These are phyloP conservation scores for Drosophila mimica DNA, from an alignment of 2,888 invertebrate species.

Conservation along the genomic window DNA sequence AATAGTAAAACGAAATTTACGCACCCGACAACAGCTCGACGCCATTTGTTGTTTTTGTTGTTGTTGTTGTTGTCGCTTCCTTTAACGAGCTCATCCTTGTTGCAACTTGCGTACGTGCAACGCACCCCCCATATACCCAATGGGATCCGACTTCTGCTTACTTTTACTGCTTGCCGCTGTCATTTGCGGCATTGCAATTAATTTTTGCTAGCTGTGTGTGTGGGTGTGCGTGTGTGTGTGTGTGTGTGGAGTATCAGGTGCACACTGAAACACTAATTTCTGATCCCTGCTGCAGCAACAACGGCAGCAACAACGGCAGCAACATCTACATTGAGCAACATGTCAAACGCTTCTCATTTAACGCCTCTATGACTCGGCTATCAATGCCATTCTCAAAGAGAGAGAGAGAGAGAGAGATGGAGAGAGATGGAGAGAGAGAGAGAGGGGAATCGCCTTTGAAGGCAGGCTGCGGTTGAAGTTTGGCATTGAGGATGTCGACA, in stretches of 20 bases:
- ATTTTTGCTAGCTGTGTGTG: conserved; percentile 62
- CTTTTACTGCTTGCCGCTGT: conserved; percentile 77
- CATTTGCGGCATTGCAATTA: conserved; percentile 81
- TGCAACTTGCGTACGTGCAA: conserved; percentile 70
- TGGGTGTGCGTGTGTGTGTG: conserved; percentile 3
- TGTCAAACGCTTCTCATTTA: conserved; percentile 75
- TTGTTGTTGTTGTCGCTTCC: conserved; percentile 58
- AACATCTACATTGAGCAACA: conserved; percentile 8
- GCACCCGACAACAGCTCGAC: conserved; percentile 32
- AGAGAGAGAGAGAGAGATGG: too few species aligned
- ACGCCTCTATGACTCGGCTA: conserved; percentile 66
- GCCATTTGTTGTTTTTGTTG: conserved; percentile 12
- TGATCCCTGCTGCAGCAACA: conserved; percentile 58
- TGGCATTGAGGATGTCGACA: conserved; percentile 23
- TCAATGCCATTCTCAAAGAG: conserved; percentile 18
- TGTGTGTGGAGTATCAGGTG: conserved; percentile 28
- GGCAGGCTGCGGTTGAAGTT: not conserved
- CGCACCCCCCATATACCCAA: conserved; percentile 29
- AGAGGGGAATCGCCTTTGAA: not conserved
- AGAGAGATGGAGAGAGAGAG: not conserved
- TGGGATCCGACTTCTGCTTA: conserved; percentile 55
- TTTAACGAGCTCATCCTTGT: conserved; percentile 80
- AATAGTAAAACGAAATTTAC: conserved; percentile 43
- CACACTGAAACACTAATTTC: conserved; percentile 70
- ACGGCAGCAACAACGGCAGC: conserved; percentile 16